Percentiles rank a stretch among this genome's conserved stretches.
These are phyloP conservation scores for Toxotes jaculatrix DNA, from an alignment of 2,113 vertebrate species.

Conservation along the genomic window DNA sequence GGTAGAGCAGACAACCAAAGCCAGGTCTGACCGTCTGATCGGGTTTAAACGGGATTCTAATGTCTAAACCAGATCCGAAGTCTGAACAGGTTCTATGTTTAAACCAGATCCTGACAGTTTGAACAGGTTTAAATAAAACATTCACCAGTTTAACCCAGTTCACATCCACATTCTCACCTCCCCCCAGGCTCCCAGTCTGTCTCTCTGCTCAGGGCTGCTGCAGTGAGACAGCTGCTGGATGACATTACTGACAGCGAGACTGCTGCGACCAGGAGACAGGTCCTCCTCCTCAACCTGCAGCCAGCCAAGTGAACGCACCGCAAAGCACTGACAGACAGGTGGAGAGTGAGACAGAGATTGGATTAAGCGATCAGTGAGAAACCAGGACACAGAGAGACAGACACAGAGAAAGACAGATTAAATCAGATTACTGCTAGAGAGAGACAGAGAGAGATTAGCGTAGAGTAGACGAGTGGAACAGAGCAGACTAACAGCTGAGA, in stretches of 20 bases:
- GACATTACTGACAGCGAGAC: constrained; percentile 94
- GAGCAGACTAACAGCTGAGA: background rate
- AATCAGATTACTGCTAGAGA: constrained; percentile 30
- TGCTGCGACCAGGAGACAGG: constrained; percentile 94
- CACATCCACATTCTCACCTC: constrained; percentile 84
- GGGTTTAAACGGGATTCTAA: background rate
- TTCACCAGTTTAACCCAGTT: background rate
- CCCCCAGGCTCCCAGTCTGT: constrained; percentile 83
- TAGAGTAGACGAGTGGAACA: constrained; percentile 18
- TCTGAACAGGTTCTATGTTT: no score
- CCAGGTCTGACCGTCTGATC: background rate
- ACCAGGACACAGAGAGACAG: background rate
- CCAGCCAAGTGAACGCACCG: constrained; percentile 95
- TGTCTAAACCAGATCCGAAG: background rate
- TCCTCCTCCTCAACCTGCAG: constrained; percentile 97
- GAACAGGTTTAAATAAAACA: background rate
- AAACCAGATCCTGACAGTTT: background rate
- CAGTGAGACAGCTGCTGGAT: constrained; percentile 96
- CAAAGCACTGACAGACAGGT: constrained; percentile 87
- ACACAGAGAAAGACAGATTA: constrained; percentile 1
- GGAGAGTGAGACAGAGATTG: background rate
- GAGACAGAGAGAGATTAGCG: constrained; percentile 25
- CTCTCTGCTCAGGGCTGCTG: constrained; percentile 81
- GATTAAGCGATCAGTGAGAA: background rate
- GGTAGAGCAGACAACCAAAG: background rate